phyloP scores from a whole-genome alignment of 2,113 vertebrate genomes.

The Sphaerodactylus townsendi region DNA sequence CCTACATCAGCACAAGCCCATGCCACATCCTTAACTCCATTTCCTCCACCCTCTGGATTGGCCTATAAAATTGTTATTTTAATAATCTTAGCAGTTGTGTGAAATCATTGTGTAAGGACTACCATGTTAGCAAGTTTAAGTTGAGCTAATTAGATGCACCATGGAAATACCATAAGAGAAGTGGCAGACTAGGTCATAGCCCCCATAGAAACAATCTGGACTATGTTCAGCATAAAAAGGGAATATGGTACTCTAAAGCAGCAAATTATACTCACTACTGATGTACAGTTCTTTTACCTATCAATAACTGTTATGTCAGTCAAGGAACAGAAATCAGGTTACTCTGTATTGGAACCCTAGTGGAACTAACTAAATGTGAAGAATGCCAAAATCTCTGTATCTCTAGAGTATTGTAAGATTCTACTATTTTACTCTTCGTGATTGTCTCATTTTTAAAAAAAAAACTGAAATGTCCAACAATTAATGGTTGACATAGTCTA shows the following conservation, averaged over 20 bases:
- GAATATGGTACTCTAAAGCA: not conserved
- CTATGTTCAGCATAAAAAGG: not conserved
- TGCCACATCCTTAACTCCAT: no score
- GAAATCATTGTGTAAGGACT: not conserved
- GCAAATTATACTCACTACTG: no score
- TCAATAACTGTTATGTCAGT: not conserved
- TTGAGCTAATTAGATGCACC: not conserved
- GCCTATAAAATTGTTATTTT: not conserved
- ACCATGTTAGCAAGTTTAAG: not conserved
- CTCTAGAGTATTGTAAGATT: not conserved
- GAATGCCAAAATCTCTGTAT: not conserved
- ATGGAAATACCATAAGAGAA: not conserved
- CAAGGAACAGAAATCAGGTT: not conserved
- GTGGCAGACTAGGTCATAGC: not conserved
- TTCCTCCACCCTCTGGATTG: no score
- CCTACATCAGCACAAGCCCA: no score
- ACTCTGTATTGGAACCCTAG: not conserved
- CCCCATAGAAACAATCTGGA: no score
- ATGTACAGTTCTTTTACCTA: not conserved
- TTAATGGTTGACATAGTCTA: not conserved
- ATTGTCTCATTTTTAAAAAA: not conserved
- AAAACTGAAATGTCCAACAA: not conserved
- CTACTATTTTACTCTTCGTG: not conserved
- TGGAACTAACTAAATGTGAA: not conserved
- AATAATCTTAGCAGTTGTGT: not conserved